Evolutionary conservation across 2,113 vertebrate species (phyloP).

Genomic region (rabbit (Oryctolagus cuniculus)): DNA sequence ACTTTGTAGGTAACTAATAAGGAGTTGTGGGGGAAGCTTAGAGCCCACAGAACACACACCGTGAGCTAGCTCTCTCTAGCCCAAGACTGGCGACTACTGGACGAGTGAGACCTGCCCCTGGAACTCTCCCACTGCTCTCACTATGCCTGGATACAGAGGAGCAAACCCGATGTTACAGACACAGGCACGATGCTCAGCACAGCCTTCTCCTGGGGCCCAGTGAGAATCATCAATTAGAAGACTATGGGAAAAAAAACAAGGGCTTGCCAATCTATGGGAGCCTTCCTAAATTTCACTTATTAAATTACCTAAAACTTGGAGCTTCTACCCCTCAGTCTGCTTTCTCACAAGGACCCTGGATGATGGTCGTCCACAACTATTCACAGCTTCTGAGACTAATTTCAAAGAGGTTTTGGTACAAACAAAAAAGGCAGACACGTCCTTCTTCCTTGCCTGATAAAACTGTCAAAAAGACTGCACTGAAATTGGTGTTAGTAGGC

Average conservation of each 20-base stretch:
- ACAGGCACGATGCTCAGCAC: not conserved
- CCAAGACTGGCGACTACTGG: not conserved
- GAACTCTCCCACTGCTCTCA: not conserved
- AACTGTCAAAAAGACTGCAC: not conserved
- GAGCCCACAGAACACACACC: not conserved
- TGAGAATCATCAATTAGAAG: not conserved
- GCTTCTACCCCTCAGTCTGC: not conserved
- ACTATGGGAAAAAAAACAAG: not conserved
- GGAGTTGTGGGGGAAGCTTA: not conserved
- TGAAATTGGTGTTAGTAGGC: not conserved
- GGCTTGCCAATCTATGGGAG: not conserved
- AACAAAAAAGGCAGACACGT: not conserved
- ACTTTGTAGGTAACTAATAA: not conserved
- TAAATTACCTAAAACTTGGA: not conserved
- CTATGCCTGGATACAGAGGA: too few relatives aligned
- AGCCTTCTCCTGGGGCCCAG: not conserved
- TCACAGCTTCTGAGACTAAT: not conserved
- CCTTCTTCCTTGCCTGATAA: not conserved
- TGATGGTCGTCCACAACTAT: not conserved
- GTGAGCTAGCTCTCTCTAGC: not conserved
- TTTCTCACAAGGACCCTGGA: not conserved
- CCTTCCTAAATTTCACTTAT: not conserved
- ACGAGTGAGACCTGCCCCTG: not conserved
- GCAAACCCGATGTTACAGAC: not conserved
- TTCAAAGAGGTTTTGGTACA: not conserved